Base-by-base conservation (phyloP, 1,140 invertebrate species). In the Trissolcus basalis region DNA sequence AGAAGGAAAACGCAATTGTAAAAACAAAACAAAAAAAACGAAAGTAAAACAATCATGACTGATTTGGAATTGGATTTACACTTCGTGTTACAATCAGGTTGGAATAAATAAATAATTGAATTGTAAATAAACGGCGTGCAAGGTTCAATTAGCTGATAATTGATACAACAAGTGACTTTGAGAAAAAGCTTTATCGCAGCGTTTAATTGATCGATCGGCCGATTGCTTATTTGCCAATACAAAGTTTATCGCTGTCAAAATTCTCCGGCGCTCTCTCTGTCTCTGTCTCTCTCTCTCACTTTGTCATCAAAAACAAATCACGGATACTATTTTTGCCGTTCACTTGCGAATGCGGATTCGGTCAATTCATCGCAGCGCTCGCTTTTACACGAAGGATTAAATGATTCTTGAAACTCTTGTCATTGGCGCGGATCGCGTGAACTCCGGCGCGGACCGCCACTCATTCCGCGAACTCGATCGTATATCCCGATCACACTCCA, bases 361-460 rank as follows among this genome's bases (percentile, higher is more conserved):
- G 58, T 64, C 64, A 58, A 72, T 64, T 64, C 53, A 64, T 64
- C 59, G 50, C 48, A 16, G 32, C 13, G 68, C 50, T 54, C 51
- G 59, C 65, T 54, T 67, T 73, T 45, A 58, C 61, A 55, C 70
- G 70, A 73, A 73, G 53, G 64, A 49, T 64, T 80, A 80, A 80
- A 78, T 80, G 71, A 70, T 78, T 78, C 78, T 74, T 69, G 75
- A 80, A 78, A 80, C 61, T 76, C 75, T 70, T 69, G 68, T 75
- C 78, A 80, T 71, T 76, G 27, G 64, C 55, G 64, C 64, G 70
- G 63, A 73, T 80, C 76, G 76, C 78, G 78, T 65, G 67, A 69
- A 64, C 58, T 10, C 44, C 16, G 54, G 14, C 19, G 32, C 5
- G 58, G 51, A 70, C 61, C 45, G 59, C 19, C 48, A 12, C 32